Conservation (phyloP, 2,797 vertebrate species). For the Periophthalmus magnuspinnatus region DNA sequence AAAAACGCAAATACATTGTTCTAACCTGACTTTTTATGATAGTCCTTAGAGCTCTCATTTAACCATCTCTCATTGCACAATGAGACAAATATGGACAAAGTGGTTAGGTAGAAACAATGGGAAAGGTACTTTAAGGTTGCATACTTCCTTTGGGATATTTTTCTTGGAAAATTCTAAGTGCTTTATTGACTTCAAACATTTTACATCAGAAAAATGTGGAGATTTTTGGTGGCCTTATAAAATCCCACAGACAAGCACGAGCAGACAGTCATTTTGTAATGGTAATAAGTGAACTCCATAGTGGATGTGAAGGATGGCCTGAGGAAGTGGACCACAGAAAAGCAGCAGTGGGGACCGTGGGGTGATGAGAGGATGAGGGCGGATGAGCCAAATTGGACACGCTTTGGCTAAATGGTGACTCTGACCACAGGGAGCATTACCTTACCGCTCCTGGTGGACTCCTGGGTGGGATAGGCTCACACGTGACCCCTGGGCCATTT, state of each 20-base stretch:
- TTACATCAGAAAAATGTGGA: conserved; percentile 25
- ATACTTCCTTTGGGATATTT: conserved; percentile 74
- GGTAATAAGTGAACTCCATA: conserved; percentile 68
- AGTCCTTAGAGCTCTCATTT: conserved; percentile 67
- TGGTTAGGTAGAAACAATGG: conserved; percentile 34
- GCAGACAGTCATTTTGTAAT: conserved; percentile 69
- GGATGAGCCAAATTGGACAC: conserved; percentile 50
- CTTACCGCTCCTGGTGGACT: conserved; percentile 31
- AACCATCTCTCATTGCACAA: conserved; percentile 55
- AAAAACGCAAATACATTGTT: background rate
- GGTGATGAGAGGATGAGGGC: conserved; percentile 48
- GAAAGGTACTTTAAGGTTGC: conserved; percentile 72
- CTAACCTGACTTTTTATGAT: conserved; percentile 57
- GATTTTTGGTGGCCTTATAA: conserved; percentile 73
- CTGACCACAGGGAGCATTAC: conserved; percentile 39
- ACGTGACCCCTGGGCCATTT: conserved; percentile 61
- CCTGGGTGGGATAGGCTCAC: conserved; percentile 11
- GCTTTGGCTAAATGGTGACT: conserved; percentile 43
- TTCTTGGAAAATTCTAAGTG: conserved; percentile 58
- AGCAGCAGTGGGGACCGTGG: conserved; percentile 25
- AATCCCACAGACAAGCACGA: conserved; percentile 59
- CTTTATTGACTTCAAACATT: conserved; percentile 32
- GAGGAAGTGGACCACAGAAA: conserved; percentile 61
- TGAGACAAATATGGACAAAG: conserved; percentile 43
- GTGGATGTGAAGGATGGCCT: conserved; percentile 58